Percentiles rank a stretch among this genome's conserved stretches.
Conservation (phyloP, 2,888 invertebrate genomes). For the Trachelus iudaicus region DNA sequence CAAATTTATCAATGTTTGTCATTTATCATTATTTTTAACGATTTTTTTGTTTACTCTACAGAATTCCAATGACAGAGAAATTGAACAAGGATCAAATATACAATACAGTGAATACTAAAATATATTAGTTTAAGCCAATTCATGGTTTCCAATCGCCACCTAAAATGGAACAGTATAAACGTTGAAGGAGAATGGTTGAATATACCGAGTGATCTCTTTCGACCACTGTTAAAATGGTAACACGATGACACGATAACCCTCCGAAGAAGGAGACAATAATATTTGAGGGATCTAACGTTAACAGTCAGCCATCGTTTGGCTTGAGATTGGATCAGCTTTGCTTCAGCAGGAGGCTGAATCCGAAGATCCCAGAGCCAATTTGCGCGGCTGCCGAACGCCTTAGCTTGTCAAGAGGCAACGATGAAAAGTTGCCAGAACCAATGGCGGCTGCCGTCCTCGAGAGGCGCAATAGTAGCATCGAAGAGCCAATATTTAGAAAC, state of each 20-base stretch:
- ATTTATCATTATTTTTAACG: neutral
- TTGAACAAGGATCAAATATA: neutral
- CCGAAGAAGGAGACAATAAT: constrained; percentile 10
- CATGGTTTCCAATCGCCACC: neutral
- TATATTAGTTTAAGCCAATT: neutral
- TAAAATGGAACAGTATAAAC: neutral
- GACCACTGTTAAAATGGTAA: neutral
- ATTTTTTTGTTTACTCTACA: neutral
- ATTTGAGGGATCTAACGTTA: constrained; percentile 61
- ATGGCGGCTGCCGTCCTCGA: neutral
- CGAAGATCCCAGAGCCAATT: constrained; percentile 19
- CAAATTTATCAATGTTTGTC: neutral
- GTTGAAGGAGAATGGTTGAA: neutral
- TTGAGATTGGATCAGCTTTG: constrained; percentile 60
- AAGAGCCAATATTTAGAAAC: constrained; percentile 35
- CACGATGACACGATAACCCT: neutral
- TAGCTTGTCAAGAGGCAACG: constrained; percentile 19
- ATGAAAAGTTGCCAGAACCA: constrained; percentile 17
- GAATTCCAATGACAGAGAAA: neutral
- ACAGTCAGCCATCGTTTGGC: constrained; percentile 64
- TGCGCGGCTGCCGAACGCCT: constrained; percentile 19
- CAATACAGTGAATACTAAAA: neutral
- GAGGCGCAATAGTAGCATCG: neutral
- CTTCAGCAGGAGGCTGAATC: constrained; percentile 17
- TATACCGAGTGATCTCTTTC: neutral